Base-by-base conservation (phyloP, 2,113 vertebrate species). In the Rhinoderma darwinii region DNA sequence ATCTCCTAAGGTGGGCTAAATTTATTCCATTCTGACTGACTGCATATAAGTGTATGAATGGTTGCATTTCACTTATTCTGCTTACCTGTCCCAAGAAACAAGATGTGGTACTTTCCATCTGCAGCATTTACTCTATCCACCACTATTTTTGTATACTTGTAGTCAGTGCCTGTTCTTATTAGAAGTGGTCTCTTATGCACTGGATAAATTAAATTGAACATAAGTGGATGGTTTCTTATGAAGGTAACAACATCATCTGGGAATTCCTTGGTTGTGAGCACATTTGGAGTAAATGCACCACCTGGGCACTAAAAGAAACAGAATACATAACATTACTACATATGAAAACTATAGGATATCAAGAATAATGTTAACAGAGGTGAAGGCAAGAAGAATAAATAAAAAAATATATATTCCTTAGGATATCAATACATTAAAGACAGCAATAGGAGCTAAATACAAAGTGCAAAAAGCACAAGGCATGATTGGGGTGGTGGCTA, bases 171-270 rank as follows among this genome's bases (percentile, higher is more conserved):
- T n/a, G 95, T 97, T 0, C 97, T 93, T 5, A 99, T 96, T 81
- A 99, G 94, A 89, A 99, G 92, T 0, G 98, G 97, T 75, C 94
- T 95, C 91, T 95, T 95, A 74, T 96, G 96, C 88, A 96, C 89
- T 0, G 98, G 98, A 91, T 99, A 98, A 90, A 99, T 94, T 87
- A 96, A 91, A 90, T 99, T 99, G 91, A 97, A 99, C 98, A 99
- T 99, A 89, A 99, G 93, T 0, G 98, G 98, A 63, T 99, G 98
- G 86, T 98, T 99, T 82, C 98, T 94, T 30, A 98, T 97, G 63
- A 99, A 99, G 82, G 96, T 98, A 90, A 99, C 97, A 88, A 99
- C 98, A 0, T 99, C 98, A 1, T 99, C 98, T 14, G 98, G 97
- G 89, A 99, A 98, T 90, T 99, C 97, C 88, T 99, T 99, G 68